Percentiles rank a stretch among this genome's conserved stretches.
phyloP scores from a whole-genome alignment of 1,140 invertebrate genomes.

The Psix sp. region DNA sequence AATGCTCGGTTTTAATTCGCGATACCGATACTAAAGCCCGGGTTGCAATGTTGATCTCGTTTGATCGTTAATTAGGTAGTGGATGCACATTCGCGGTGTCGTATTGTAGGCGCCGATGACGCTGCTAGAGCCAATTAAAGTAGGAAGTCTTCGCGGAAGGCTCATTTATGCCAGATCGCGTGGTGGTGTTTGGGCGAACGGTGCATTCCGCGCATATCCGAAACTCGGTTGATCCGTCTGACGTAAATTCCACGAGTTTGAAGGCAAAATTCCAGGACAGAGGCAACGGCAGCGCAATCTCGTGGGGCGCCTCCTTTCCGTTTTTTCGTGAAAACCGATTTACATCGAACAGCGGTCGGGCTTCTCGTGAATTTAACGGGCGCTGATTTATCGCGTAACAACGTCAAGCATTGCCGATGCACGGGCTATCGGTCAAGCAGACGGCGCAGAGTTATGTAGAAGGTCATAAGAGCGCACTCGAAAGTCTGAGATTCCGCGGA shows the following conservation, averaged over 20 bases:
- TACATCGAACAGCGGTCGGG: slow-evolving; percentile 63
- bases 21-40: slow-evolving; percentile 62
- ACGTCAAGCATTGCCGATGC: slow-evolving; percentile 74
- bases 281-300: no score
- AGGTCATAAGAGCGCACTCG: slow-evolving; percentile 71
- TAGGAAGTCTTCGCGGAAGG: not conserved
- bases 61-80: slow-evolving; percentile 67
- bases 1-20: slow-evolving; percentile 61
- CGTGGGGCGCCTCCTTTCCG: slow-evolving; percentile 1
- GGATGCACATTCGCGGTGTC: slow-evolving; percentile 19
- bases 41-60: slow-evolving; percentile 46
- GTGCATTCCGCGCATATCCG: no score
- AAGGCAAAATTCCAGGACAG: slow-evolving; percentile 46
- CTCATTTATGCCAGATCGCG: no score
- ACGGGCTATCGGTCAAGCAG: slow-evolving; percentile 73
- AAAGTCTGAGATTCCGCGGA: slow-evolving; percentile 67
- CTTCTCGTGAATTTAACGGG: slow-evolving; percentile 69
- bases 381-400: slow-evolving; percentile 76
- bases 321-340: slow-evolving; percentile 59
- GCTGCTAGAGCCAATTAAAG: not conserved
- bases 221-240: slow-evolving; percentile 31
- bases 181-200: no score
- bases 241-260: slow-evolving; percentile 32
- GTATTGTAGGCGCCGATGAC: not conserved
- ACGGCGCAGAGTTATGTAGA: slow-evolving; percentile 72